Conservation (phyloP, 2,888 invertebrate species). For the Matsumyia berberina region DNA sequence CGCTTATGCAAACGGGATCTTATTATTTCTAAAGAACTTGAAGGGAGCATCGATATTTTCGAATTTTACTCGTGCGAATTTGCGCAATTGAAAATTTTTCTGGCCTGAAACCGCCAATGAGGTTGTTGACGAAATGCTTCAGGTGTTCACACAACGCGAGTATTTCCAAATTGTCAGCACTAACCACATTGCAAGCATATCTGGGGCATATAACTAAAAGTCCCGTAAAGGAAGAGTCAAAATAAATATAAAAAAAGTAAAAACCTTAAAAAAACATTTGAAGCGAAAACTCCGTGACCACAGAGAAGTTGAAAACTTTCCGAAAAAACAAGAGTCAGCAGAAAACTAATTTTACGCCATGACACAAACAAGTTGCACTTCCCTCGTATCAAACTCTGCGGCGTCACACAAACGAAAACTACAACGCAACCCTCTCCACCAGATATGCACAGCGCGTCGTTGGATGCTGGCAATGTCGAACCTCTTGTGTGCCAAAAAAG, state of each 20-base stretch:
- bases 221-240: neutral
- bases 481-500: constrained; percentile 38
- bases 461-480: constrained; percentile 20
- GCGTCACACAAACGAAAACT: constrained; percentile 43
- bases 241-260: neutral
- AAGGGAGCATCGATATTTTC: too few relatives aligned
- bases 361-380: constrained; percentile 75
- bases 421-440: constrained; percentile 1
- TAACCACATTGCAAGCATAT: too few relatives aligned
- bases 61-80: too few relatives aligned
- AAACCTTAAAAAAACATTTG: constrained; percentile 1
- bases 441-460: constrained; percentile 1
- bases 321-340: constrained; percentile 44
- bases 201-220: too few relatives aligned
- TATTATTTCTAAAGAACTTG: too few relatives aligned
- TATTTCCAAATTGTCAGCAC: too few relatives aligned
- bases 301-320: constrained; percentile 64
- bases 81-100: too few relatives aligned
- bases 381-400: constrained; percentile 47
- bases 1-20: too few relatives aligned
- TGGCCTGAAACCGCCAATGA: too few relatives aligned
- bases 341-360: constrained; percentile 75
- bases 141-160: too few relatives aligned
- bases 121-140: too few relatives aligned
- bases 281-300: constrained; percentile 60